Evolutionary conservation across 2,797 vertebrate species (phyloP).

Genomic region (Hydrolagus colliei): DNA sequence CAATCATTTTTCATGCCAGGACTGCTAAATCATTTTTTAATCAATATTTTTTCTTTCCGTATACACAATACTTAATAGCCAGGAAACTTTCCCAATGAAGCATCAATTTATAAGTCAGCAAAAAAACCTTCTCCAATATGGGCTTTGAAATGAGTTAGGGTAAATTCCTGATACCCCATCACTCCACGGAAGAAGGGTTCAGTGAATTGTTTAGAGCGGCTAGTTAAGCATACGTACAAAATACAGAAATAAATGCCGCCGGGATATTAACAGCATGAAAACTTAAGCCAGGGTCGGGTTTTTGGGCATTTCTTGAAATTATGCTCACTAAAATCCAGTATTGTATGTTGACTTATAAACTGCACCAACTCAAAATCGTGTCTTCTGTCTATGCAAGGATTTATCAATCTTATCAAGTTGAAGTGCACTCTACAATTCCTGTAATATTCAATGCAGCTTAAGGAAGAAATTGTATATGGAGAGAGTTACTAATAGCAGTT

Average conservation of each 20-base stretch:
- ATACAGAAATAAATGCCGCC: no score
- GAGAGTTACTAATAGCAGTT: neutral
- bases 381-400: no score
- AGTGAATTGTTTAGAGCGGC: no score
- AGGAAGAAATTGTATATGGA: neutral
- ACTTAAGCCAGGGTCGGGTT: no score
- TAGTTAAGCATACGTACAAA: no score
- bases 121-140: neutral
- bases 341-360: no score
- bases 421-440: neutral
- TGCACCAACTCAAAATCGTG: no score
- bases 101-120: neutral
- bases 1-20: neutral
- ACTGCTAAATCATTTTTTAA: neutral
- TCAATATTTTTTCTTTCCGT: neutral
- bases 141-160: neutral
- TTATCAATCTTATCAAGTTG: slow-evolving; percentile 1
- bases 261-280: no score
- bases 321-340: no score
- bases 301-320: no score
- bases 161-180: no score
- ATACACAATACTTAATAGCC: neutral
- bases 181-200: no score
- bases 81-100: neutral
- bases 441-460: slow-evolving; percentile 1